phyloP scores from a whole-genome alignment of 2,888 invertebrate genomes.

The Phrixothrix hirtus region DNA sequence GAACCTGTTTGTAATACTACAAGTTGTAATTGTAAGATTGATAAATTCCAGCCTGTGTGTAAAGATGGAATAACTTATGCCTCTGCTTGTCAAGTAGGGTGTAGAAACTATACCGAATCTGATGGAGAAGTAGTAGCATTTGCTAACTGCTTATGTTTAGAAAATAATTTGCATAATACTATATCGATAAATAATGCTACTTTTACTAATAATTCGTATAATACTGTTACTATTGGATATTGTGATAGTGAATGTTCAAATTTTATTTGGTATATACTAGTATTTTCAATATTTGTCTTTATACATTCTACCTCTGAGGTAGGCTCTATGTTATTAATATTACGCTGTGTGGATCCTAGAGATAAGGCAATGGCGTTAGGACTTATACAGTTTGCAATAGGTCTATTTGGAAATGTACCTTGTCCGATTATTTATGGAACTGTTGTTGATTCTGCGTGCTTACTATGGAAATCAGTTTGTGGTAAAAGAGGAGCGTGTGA shows the following conservation, averaged over 20 bases:
- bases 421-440: conserved; percentile 94
- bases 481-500: conserved; percentile 83
- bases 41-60: conserved; percentile 83
- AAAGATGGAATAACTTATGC: conserved; percentile 81
- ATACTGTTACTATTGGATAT: conserved; percentile 73
- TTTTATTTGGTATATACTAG: conserved; percentile 77
- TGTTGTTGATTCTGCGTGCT: conserved; percentile 88
- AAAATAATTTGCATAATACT: conserved; percentile 17
- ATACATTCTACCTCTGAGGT: conserved; percentile 92
- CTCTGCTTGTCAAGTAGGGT: conserved; percentile 90
- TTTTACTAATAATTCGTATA: conserved; percentile 18
- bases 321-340: conserved; percentile 85
- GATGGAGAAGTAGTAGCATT: conserved; percentile 64
- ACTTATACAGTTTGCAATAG: conserved; percentile 90
- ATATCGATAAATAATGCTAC: conserved; percentile 36
- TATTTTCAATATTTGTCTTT: conserved; percentile 88
- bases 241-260: conserved; percentile 79
- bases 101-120: conserved; percentile 64
- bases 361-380: conserved; percentile 96
- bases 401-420: conserved; percentile 91
- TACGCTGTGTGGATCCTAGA: conserved; percentile 87
- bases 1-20: conserved; percentile 67
- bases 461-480: conserved; percentile 83
- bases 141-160: conserved; percentile 60
- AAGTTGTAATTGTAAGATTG: conserved; percentile 73